phyloP scores from a whole-genome alignment of 2,797 vertebrate genomes.

The Peromyscus aztecus region DNA sequence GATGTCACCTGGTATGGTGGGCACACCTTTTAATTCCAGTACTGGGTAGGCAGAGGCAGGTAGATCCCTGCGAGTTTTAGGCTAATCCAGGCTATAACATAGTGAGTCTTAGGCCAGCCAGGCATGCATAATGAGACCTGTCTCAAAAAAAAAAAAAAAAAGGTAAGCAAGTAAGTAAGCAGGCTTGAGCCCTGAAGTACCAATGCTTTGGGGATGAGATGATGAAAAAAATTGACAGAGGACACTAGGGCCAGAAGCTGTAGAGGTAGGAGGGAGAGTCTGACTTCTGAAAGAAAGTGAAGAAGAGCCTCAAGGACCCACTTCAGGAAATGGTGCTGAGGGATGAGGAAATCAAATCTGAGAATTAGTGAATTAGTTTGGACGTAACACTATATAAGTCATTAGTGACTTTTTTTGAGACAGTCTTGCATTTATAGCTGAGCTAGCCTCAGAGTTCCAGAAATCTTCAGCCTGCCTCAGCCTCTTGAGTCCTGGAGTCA shows the following conservation, averaged over 20 bases:
- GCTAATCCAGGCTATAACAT: neutral
- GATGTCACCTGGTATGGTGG: neutral
- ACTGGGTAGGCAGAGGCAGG: neutral
- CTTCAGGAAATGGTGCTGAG: neutral
- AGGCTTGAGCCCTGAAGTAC: neutral
- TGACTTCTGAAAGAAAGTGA: slow-evolving; percentile 35
- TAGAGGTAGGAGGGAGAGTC: neutral
- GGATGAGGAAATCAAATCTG: neutral
- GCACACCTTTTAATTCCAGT: neutral
- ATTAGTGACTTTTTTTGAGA: neutral
- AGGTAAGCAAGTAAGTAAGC: neutral
- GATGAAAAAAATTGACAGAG: neutral
- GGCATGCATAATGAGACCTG: neutral
- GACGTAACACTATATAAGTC: neutral
- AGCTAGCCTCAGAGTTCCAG: neutral
- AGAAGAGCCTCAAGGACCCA: neutral
- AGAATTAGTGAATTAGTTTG: neutral
- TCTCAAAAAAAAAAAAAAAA: neutral
- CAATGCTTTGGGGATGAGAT: neutral
- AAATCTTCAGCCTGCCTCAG: neutral
- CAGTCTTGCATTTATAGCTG: neutral
- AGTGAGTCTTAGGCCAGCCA: neutral
- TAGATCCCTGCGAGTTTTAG: neutral
- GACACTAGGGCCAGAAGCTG: neutral
- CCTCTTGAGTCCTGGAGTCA: neutral